Evolutionary conservation across 2,113 vertebrate species (phyloP).

Genomic region (Sorex araneus): DNA sequence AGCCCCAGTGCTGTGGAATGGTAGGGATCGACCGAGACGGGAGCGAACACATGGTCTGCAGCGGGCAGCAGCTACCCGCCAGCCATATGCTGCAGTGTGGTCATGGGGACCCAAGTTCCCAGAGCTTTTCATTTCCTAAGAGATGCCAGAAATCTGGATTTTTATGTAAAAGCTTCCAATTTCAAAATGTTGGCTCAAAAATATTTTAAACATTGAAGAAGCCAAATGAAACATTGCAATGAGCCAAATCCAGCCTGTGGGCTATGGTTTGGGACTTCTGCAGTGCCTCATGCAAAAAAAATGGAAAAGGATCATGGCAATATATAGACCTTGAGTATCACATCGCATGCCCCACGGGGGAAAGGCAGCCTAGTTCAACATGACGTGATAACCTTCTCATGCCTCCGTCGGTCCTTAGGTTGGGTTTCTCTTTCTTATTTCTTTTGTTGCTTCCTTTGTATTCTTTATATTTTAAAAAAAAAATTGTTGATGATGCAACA

Average conservation of each 20-base stretch:
- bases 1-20: rapidly evolving
- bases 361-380: neutral
- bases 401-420: neutral
- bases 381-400: neutral
- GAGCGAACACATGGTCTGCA: neutral
- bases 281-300: neutral
- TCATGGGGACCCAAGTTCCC: conserved; percentile 41
- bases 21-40: rapidly evolving
- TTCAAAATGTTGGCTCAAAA: conserved; percentile 75
- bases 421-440: neutral
- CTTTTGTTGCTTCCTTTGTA: neutral
- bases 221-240: conserved; percentile 72
- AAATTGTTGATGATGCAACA: neutral
- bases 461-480: neutral
- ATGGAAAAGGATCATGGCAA: neutral
- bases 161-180: conserved; percentile 74
- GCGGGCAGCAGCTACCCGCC: neutral
- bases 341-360: neutral
- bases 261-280: conserved; percentile 39
- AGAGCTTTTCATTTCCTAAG: conserved; percentile 65
- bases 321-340: neutral
- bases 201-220: conserved; percentile 64
- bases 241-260: conserved; percentile 59
- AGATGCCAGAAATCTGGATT: conserved; percentile 76
- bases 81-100: neutral